phyloP scores from a whole-genome alignment of 2,888 invertebrate species.

The Xestia xanthographa region DNA sequence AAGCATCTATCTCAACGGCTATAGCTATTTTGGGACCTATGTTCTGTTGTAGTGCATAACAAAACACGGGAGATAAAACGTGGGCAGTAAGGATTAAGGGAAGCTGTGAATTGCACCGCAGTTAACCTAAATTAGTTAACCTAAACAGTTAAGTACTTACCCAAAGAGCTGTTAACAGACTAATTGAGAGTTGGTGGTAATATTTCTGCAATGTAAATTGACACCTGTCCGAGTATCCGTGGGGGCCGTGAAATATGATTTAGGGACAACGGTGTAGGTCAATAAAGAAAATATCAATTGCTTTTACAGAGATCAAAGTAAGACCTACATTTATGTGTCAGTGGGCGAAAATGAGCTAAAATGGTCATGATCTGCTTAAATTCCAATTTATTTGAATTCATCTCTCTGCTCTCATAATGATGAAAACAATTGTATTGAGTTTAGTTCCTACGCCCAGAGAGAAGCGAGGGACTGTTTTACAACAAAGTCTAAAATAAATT shows the following conservation, averaged over 20 bases:
- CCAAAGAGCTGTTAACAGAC: background rate
- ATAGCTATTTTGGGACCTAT: constrained; percentile 54
- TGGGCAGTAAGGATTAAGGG: constrained; percentile 27
- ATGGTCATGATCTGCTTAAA: background rate
- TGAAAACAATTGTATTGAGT: background rate
- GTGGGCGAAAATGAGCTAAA: background rate
- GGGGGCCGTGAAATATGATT: background rate
- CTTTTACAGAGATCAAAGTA: background rate
- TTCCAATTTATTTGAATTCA: background rate
- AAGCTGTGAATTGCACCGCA: constrained; percentile 1
- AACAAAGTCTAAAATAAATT: background rate
- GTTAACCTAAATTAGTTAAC: constrained; percentile 19
- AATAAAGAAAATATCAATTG: background rate
- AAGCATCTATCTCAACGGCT: constrained; percentile 55
- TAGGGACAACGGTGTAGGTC: background rate
- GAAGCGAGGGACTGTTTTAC: background rate
- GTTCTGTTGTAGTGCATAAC: constrained; percentile 46
- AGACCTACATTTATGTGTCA: background rate
- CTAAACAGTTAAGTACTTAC: background rate
- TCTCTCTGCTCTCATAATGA: too few species aligned
- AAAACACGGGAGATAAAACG: constrained; percentile 43
- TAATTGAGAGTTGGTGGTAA: background rate
- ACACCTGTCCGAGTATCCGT: background rate
- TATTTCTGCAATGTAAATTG: background rate
- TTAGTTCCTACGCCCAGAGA: background rate